Conservation (phyloP, 2,113 vertebrate genomes). For the Pomatostomus ruficeps region DNA sequence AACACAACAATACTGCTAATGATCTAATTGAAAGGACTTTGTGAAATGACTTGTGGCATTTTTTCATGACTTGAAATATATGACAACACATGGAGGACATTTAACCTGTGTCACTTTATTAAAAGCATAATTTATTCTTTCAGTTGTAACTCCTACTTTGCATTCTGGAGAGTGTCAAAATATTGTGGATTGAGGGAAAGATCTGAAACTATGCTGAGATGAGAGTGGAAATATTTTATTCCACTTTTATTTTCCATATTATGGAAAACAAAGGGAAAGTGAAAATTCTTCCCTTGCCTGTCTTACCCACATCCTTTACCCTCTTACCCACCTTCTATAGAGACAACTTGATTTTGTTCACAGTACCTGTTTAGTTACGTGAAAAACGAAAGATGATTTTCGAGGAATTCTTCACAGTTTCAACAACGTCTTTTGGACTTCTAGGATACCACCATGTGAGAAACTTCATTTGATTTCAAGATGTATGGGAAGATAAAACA, state of each 20-base stretch:
- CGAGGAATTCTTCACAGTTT: neutral
- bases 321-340: fast-evolving
- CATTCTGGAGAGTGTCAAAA: neutral
- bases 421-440: neutral
- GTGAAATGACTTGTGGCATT: neutral
- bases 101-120: neutral
- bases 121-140: neutral
- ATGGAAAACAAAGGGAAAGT: neutral
- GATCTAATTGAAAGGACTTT: neutral
- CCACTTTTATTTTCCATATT: too few relatives aligned
- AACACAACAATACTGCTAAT: neutral
- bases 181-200: neutral
- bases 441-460: fast-evolving
- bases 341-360: neutral
- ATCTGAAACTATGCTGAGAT: neutral
- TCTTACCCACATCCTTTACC: fast-evolving
- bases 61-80: neutral
- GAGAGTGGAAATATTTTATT: neutral
- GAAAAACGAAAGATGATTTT: neutral
- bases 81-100: neutral
- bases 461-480: neutral
- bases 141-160: neutral
- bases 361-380: neutral
- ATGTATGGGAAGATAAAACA: neutral
- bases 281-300: neutral